phyloP scores from a whole-genome alignment of 2,888 invertebrate genomes.

The Punctoribates punctum region DNA sequence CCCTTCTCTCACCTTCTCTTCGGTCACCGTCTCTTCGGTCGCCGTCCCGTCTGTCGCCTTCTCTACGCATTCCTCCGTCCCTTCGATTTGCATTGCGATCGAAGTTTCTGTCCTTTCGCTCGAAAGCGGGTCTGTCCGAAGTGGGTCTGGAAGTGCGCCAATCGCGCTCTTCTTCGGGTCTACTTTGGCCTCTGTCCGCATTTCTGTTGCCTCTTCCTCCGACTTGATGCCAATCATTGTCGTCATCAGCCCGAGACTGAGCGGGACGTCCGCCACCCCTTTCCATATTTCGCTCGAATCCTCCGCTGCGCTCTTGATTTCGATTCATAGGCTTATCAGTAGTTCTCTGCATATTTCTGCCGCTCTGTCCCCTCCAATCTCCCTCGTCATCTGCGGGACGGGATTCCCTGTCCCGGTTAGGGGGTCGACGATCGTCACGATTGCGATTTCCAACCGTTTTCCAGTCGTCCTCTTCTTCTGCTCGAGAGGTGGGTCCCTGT shows the following conservation, averaged over 20 bases:
- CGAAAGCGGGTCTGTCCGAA: no score
- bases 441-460: background rate
- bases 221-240: constrained; percentile 14
- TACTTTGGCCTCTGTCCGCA: background rate
- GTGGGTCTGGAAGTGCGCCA: background rate
- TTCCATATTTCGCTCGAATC: background rate
- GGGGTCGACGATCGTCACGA: background rate
- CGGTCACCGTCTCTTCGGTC: no score
- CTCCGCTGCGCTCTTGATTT: no score
- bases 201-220: background rate
- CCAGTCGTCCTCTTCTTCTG: background rate
- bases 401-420: no score
- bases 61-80: no score
- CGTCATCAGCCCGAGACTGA: constrained; percentile 2
- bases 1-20: no score
- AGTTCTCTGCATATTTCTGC: background rate
- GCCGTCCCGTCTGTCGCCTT: no score
- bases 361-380: background rate
- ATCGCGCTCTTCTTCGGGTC: background rate
- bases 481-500: background rate
- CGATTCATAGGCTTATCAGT: background rate
- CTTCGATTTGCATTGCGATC: no score
- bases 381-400: background rate
- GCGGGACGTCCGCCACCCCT: constrained; percentile 9
- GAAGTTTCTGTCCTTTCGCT: no score